Conservation (phyloP, 2,797 vertebrate species). For the Gorsachius magnificus region DNA sequence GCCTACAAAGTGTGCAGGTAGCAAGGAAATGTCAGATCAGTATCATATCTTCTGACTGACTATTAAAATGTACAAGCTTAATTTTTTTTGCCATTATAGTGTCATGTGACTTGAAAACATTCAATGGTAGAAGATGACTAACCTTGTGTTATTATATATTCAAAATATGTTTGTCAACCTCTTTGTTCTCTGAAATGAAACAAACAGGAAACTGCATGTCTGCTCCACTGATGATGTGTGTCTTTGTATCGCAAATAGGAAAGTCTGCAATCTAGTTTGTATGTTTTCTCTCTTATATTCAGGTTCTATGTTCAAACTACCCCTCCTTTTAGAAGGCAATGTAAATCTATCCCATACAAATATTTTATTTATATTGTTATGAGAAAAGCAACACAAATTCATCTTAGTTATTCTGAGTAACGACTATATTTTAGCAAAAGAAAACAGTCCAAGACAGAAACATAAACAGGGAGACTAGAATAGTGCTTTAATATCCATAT, state of each 20-base stretch:
- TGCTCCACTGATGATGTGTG: not conserved
- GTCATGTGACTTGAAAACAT: not conserved
- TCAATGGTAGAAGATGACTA: not conserved
- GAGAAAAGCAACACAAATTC: not conserved
- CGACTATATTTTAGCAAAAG: not conserved
- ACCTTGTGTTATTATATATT: not conserved
- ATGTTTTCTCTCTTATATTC: not conserved
- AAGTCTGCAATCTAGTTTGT: not conserved
- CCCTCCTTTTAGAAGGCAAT: not conserved
- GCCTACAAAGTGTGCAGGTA: not conserved
- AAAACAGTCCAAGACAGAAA: slow-evolving; percentile 7
- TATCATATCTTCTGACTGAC: not conserved
- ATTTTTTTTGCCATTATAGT: not conserved
- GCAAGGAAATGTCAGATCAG: not conserved
- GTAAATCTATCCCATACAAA: not conserved
- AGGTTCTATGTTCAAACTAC: not conserved
- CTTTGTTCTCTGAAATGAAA: slow-evolving; percentile 16
- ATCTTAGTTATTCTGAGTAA: not conserved
- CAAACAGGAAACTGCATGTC: slow-evolving; percentile 18
- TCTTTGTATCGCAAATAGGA: not conserved
- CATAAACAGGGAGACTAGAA: not conserved
- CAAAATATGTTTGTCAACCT: not conserved
- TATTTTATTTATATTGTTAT: not conserved
- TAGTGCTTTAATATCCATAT: not conserved
- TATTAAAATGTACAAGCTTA: not conserved